phyloP scores from a whole-genome alignment of 1,140 invertebrate genomes.

The Ganaspis sp. region DNA sequence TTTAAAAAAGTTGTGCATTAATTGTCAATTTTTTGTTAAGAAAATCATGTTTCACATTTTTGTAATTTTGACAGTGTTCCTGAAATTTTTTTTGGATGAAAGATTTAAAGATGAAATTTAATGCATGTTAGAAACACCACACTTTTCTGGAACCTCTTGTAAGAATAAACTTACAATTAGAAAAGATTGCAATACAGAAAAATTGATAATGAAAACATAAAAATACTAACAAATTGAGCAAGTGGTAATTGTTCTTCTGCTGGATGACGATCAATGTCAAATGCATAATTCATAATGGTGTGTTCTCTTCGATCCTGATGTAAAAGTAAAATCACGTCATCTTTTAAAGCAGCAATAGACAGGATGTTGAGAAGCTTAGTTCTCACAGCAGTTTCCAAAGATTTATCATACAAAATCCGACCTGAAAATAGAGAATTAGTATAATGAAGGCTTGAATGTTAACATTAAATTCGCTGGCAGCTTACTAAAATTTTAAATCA shows the following conservation, averaged over 20 bases:
- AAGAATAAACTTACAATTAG: too few relatives aligned
- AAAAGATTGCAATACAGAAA: background rate
- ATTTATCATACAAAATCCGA: slow-evolving; percentile 81
- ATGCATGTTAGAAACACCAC: too few relatives aligned
- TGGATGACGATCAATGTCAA: slow-evolving; percentile 87
- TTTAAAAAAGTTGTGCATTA: too few relatives aligned
- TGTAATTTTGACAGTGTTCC: too few relatives aligned
- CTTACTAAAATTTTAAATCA: too few relatives aligned
- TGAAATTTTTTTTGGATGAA: too few relatives aligned
- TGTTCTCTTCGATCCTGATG: slow-evolving; percentile 94
- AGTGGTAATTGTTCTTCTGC: slow-evolving; percentile 86
- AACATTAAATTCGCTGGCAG: background rate
- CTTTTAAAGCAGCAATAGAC: slow-evolving; percentile 87
- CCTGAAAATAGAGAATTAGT: slow-evolving; percentile 69
- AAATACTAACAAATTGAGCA: slow-evolving; percentile 85
- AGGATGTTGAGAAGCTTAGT: slow-evolving; percentile 83
- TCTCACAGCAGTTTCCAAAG: slow-evolving; percentile 78
- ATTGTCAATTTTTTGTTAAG: too few relatives aligned
- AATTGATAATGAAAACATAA: slow-evolving; percentile 23
- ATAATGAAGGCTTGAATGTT: too few relatives aligned
- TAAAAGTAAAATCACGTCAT: slow-evolving; percentile 91
- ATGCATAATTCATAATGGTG: slow-evolving; percentile 92
- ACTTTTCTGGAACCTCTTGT: too few relatives aligned
- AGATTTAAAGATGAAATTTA: too few relatives aligned
- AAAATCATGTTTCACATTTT: too few relatives aligned